phyloP scores from a whole-genome alignment of 2,113 vertebrate species.

The Corythoichthys intestinalis region DNA sequence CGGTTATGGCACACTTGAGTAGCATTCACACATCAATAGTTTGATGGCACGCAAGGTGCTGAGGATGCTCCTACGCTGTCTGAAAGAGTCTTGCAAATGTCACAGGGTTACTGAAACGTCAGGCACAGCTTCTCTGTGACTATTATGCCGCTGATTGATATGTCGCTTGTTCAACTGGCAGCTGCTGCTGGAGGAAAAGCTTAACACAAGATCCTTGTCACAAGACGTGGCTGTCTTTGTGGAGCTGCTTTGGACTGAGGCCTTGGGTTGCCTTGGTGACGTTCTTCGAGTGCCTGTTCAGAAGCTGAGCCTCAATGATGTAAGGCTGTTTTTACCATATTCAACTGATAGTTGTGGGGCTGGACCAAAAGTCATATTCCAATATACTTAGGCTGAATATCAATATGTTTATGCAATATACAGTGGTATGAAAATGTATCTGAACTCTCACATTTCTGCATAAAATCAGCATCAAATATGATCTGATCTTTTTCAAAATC shows the following conservation, averaged over 20 bases:
- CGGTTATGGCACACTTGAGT: background rate
- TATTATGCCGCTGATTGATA: background rate
- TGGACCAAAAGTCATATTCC: too few relatives aligned
- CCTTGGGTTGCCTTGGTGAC: slow-evolving; percentile 71
- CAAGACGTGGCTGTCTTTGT: slow-evolving; percentile 77
- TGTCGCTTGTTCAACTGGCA: slow-evolving; percentile 48
- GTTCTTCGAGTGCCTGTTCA: slow-evolving; percentile 64
- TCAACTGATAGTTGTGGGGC: background rate
- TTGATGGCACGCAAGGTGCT: background rate
- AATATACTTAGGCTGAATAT: too few relatives aligned
- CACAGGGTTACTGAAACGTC: background rate
- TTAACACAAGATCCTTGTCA: slow-evolving; percentile 64
- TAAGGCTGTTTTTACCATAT: slow-evolving; percentile 45
- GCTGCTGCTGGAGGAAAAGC: slow-evolving; percentile 78
- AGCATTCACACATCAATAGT: background rate
- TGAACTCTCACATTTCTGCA: too few relatives aligned
- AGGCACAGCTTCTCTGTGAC: background rate
- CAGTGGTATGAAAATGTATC: too few relatives aligned
- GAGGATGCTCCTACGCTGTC: background rate
- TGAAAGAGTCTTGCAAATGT: background rate
- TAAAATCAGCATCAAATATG: too few relatives aligned
- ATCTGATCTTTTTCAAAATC: too few relatives aligned
- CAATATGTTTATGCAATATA: too few relatives aligned
- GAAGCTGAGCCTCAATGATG: slow-evolving; percentile 79
- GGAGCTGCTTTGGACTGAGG: slow-evolving; percentile 82